These are phyloP conservation scores for Autographa gamma DNA, from an alignment of 2,888 invertebrate species.

Conservation along the genomic window DNA sequence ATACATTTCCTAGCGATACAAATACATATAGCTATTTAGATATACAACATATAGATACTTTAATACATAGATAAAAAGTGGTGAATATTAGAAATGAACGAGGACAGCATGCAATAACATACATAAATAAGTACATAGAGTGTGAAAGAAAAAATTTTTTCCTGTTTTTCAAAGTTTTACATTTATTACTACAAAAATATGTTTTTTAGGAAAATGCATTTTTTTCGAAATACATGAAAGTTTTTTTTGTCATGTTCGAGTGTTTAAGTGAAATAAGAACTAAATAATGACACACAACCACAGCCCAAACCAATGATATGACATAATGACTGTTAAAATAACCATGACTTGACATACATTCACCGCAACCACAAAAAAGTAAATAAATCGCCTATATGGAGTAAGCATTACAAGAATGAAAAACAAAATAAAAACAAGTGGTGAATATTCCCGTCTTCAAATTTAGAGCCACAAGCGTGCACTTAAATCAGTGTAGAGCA, in stretches of 20 bases:
- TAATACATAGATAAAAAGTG: not conserved
- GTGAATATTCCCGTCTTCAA: too few species aligned
- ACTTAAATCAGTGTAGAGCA: not conserved
- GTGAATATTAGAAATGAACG: not conserved
- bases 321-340: not conserved
- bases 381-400: too few species aligned
- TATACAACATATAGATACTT: not conserved
- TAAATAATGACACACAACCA: not conserved
- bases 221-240: not conserved
- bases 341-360: too few species aligned
- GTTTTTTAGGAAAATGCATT: too few species aligned
- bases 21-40: not conserved
- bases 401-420: too few species aligned
- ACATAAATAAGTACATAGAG: not conserved
- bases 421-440: too few species aligned
- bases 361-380: too few species aligned
- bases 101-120: conserved; percentile 2
- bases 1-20: not conserved
- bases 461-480: not conserved
- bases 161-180: not conserved
- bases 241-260: not conserved
- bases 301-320: not conserved
- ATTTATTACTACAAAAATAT: not conserved
- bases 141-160: not conserved
- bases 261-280: not conserved